Base-by-base conservation (phyloP, 2,113 vertebrate genomes). In the Xiphias gladius region DNA sequence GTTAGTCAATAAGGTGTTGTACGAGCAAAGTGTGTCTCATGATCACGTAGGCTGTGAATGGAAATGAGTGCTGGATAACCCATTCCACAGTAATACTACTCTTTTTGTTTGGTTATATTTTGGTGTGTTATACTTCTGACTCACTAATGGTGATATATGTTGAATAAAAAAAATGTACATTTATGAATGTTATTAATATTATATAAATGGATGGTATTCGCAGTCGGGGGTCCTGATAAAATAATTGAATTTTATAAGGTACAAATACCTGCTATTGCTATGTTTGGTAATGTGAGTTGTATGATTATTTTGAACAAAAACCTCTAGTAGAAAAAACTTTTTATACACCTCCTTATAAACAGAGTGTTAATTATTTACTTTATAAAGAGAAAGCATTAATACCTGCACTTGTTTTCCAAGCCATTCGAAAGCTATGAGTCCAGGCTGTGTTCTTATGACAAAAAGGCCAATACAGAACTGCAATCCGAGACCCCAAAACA, bases 321-420 rank as follows among this genome's bases (percentile, higher is more conserved):
- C n/a, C 32, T 55, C n/a, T 43, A 24, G 63, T 16, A 71, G 8
- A 55, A 72, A n/a, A 16, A 13, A 63, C 13, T 72, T 66, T 13
- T 14, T 24, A 46, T 9, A 41, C 35, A 19, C 16, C 14, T 26
- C 14, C 55, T 66, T 24, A 12, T 24, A 9, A 74, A 62, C 11
- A 32, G 22, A 22, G n/a, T 54, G 5, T 32, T 37, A 20, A 48
- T 74, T 32, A 28, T 30, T 1, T 7, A 48, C 22, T 61, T 19
- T 30, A 28, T n/a, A 32, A 32, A 6, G 26, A n/a, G 22, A 6
- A 43, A 24, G 4, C 24, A 5, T 63, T 3, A n/a, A 65, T 97
- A 99, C 98, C 98, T 97, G 96, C 74, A 98, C 73, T 95, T 99
- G 98, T 14, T 89, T 19, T 87, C 98, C 98, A 75, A 99, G 95